Evolutionary conservation across 2,113 vertebrate species (phyloP).

Genomic region (Poeciliopsis occidentalis): DNA sequence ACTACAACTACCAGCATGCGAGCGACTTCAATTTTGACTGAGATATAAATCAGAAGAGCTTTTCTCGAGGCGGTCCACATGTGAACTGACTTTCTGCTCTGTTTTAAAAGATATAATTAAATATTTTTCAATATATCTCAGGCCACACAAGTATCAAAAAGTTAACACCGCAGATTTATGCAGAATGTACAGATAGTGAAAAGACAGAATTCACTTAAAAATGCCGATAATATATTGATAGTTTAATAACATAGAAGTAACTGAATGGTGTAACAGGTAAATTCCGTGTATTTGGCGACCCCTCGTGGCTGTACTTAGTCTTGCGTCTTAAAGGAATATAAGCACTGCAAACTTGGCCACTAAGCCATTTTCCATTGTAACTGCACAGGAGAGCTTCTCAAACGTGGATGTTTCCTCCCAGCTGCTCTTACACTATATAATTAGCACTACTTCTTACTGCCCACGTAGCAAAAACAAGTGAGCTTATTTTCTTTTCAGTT

Average conservation of each 20-base stretch:
- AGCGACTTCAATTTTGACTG: not conserved
- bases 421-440: not conserved
- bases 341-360: not conserved
- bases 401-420: not conserved
- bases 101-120: not conserved
- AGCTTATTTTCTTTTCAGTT: not conserved
- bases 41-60: slow-evolving; percentile 36
- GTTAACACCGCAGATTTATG: not conserved
- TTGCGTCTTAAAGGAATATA: not conserved
- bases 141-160: too few species aligned
- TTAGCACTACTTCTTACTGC: not conserved
- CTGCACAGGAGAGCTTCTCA: not conserved
- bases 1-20: slow-evolving; percentile 72
- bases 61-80: slow-evolving; percentile 39
- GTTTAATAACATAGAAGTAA: not conserved
- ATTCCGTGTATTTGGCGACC: slow-evolving; percentile 45
- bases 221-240: not conserved
- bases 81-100: slow-evolving; percentile 1
- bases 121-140: not conserved
- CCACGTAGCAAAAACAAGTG: not conserved
- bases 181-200: not conserved
- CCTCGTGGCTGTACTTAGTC: slow-evolving; percentile 37
- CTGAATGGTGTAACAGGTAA: slow-evolving; percentile 61
- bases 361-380: not conserved
- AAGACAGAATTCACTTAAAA: not conserved